Evolutionary conservation across 2,113 vertebrate genomes (phyloP).

Genomic region (Daphoenositta chrysoptera): DNA sequence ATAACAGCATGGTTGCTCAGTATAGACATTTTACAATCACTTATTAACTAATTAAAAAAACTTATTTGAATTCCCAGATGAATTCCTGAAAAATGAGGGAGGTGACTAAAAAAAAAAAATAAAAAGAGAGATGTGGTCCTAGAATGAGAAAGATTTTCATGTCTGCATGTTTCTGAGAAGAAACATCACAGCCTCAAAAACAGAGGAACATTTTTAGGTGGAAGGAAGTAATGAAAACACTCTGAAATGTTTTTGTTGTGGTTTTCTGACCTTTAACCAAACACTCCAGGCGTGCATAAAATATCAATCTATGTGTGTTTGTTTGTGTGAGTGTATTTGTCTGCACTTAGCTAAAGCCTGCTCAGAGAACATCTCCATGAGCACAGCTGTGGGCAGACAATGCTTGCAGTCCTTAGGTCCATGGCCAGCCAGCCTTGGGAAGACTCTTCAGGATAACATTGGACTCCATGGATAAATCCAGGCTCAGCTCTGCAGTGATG

Average conservation of each 20-base stretch:
- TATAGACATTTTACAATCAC: background rate
- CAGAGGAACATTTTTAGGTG: background rate
- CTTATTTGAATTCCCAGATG: background rate
- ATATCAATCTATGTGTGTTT: background rate
- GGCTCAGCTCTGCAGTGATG: background rate
- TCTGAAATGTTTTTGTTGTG: conserved; percentile 13
- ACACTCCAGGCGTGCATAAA: background rate
- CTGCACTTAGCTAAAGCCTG: background rate
- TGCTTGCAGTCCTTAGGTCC: background rate
- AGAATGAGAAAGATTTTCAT: background rate
- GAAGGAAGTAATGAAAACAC: conserved; percentile 19
- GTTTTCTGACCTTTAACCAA: conserved; percentile 35
- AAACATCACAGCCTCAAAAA: background rate
- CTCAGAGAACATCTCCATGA: background rate
- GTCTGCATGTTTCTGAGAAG: background rate
- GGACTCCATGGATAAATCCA: background rate
- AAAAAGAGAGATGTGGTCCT: background rate
- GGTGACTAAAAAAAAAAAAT: background rate
- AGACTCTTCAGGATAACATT: background rate
- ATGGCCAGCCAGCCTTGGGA: background rate
- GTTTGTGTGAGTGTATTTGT: background rate
- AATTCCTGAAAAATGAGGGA: background rate
- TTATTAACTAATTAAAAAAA: background rate
- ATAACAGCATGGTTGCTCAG: background rate
- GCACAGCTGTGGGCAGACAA: background rate